A percentile compares a stretch with the other conserved stretches of the same genome.
Conservation (phyloP, 2,797 vertebrate genomes). For the Synanceia verrucosa region DNA sequence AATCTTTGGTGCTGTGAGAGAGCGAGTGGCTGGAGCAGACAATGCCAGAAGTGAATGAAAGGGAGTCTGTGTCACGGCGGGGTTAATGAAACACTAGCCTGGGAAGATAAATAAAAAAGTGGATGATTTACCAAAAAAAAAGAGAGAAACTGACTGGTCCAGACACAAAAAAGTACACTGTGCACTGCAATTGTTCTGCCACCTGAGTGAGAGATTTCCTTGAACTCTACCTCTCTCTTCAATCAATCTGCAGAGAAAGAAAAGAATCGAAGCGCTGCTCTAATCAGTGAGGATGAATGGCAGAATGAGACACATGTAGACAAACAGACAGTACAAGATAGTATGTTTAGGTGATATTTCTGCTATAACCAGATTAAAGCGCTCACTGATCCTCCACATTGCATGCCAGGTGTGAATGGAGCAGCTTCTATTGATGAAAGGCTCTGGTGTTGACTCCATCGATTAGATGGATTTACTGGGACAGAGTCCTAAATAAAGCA, state of each 20-base stretch:
- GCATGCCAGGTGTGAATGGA: background rate
- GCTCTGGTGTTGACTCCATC: background rate
- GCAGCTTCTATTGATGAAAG: background rate
- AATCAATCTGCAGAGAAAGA: constrained; percentile 24
- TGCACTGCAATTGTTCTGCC: constrained; percentile 14
- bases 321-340: no score
- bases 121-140: constrained; percentile 64
- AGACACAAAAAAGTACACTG: constrained; percentile 10
- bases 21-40: constrained; percentile 59
- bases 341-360: no score
- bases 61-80: constrained; percentile 64
- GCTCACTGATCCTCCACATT: background rate
- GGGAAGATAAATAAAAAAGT: constrained; percentile 75
- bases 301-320: background rate
- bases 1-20: constrained; percentile 60
- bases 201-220: constrained; percentile 28
- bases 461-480: background rate
- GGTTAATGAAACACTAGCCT: constrained; percentile 78
- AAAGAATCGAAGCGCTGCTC: background rate
- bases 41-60: constrained; percentile 66
- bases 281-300: background rate
- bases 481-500: background rate
- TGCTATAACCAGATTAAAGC: background rate
- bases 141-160: constrained; percentile 39
- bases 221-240: constrained; percentile 30